Conservation (phyloP, 1,140 invertebrate genomes). For the Heliconius nattereri region DNA sequence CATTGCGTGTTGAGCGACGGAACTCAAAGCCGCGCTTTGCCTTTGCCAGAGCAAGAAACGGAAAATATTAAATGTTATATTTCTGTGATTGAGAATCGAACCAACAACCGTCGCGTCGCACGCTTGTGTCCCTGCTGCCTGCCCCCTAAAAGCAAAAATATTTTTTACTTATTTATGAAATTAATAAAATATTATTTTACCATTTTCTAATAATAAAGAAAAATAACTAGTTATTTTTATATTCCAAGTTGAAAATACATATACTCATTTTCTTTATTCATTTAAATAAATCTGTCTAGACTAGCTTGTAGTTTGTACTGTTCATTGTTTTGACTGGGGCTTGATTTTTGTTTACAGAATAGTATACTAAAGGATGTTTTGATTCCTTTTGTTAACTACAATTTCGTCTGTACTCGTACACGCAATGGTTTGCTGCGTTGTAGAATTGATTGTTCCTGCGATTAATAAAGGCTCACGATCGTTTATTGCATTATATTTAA, state of each 20-base stretch:
- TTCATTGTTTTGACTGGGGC: conserved; percentile 18
- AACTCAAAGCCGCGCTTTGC: too few relatives aligned
- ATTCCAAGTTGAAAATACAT: background rate
- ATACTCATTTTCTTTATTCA: conserved; percentile 15
- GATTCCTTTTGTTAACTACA: conserved; percentile 32
- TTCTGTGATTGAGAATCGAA: too few relatives aligned
- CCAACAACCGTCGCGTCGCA: too few relatives aligned
- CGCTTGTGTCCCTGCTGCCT: too few relatives aligned
- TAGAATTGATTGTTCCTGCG: conserved; percentile 45
- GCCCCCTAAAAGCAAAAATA: too few relatives aligned
- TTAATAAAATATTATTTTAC: background rate
- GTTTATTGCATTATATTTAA: conserved; percentile 38
- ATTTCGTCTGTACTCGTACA: conserved; percentile 34
- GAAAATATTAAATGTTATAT: too few relatives aligned
- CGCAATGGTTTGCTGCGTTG: conserved; percentile 33
- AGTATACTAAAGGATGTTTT: conserved; percentile 30
- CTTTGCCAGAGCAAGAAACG: too few relatives aligned
- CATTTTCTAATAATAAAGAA: background rate
- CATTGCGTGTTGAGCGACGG: too few relatives aligned
- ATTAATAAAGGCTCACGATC: conserved; percentile 46
- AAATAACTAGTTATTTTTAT: background rate
- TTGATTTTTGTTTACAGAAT: conserved; percentile 23
- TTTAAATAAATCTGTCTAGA: conserved; percentile 20
- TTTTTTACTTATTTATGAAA: background rate
- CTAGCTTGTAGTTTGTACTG: background rate